Base-by-base conservation (phyloP, 2,888 invertebrate species). In the Epinotia ramella region DNA sequence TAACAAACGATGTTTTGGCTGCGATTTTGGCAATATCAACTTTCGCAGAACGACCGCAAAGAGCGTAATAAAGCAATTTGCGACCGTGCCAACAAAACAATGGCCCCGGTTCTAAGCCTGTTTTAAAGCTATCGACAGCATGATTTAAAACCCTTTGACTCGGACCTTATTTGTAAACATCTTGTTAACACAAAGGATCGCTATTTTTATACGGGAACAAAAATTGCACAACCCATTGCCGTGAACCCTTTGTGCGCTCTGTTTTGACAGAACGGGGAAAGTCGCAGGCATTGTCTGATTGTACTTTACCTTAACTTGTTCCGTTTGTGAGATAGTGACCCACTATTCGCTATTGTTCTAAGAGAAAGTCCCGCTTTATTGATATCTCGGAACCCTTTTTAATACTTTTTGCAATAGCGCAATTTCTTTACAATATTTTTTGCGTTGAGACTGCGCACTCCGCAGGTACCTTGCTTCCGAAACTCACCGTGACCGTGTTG, bases 121-220 rank as follows among this genome's bases (percentile, higher is more conserved):
- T 92, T 94, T 94, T 91, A 90, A 93, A 93, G 91, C 93, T 94
- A 92, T 94, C 93, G 90, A 93, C 94, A 86, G 90, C 87, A 87
- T 92, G 93, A 94, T 94, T 94, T 93, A 94, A 94, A 93, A 90
- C 93, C 93, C 93, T 94, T 94, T 94, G 93, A 92, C 89, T 89
- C 88, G 88, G 86, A 88, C 87, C 87, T 91, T 93, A 92, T 93
- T 94, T 92, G 94, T 93, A 94, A 94, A 94, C 93, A 94, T 87
- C 84, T 86, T 84, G 83, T 84, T 81, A 85, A 87, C 85, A 94
- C 92, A 93, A 93, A 91, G 92, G 92, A 86, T 86, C 81, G 86
- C 85, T 90, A 89, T 90, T 89, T 86, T 84, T 82, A 87, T 84
- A 86, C 88, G 88, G 88, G 87, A 89, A 86, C 84, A 87, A 86